Percentiles rank a stretch among this genome's conserved stretches.
Evolutionary conservation across 2,113 vertebrate genomes (phyloP).

Genomic region (Echinops telfairi): DNA sequence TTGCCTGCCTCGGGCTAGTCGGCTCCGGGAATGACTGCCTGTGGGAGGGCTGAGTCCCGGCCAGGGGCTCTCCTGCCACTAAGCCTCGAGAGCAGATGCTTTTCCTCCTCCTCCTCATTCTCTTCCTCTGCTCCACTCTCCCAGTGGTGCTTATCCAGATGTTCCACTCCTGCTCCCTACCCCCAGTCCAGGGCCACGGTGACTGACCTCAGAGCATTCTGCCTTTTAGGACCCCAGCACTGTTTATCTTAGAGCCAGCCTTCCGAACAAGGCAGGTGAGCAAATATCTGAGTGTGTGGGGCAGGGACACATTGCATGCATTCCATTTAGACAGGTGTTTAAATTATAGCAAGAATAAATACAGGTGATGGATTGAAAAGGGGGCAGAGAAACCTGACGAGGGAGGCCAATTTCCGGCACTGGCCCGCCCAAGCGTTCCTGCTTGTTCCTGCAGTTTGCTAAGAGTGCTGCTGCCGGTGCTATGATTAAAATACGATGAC

Average conservation of each 20-base stretch:
- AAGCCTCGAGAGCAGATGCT: background rate
- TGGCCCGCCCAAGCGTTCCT: slow-evolving; percentile 76
- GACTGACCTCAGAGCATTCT: slow-evolving; percentile 74
- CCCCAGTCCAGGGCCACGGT: slow-evolving; percentile 26
- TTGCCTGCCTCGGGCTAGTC: background rate
- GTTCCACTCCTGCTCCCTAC: slow-evolving; percentile 49
- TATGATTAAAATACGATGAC: slow-evolving; percentile 71
- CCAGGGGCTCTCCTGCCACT: background rate
- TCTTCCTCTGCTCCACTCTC: slow-evolving; percentile 43
- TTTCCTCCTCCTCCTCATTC: background rate
- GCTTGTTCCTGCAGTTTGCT: slow-evolving; percentile 65
- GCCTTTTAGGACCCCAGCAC: slow-evolving; percentile 65
- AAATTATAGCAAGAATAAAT: slow-evolving; percentile 88
- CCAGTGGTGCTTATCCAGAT: slow-evolving; percentile 44
- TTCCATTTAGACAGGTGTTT: slow-evolving; percentile 91
- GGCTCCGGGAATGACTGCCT: background rate
- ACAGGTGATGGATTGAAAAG: slow-evolving; percentile 82
- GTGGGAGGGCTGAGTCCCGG: background rate
- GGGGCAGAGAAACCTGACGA: slow-evolving; percentile 64
- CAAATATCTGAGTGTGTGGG: slow-evolving; percentile 83
- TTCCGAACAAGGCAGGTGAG: slow-evolving; percentile 86
- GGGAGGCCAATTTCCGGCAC: slow-evolving; percentile 72
- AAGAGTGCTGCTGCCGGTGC: slow-evolving; percentile 71
- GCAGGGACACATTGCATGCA: slow-evolving; percentile 85
- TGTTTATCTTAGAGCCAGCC: slow-evolving; percentile 84